Percentiles rank a stretch among this genome's conserved stretches.
These are phyloP conservation scores for Dasysyrphus albostriatus DNA, from an alignment of 2,888 invertebrate species.

Conservation along the genomic window DNA sequence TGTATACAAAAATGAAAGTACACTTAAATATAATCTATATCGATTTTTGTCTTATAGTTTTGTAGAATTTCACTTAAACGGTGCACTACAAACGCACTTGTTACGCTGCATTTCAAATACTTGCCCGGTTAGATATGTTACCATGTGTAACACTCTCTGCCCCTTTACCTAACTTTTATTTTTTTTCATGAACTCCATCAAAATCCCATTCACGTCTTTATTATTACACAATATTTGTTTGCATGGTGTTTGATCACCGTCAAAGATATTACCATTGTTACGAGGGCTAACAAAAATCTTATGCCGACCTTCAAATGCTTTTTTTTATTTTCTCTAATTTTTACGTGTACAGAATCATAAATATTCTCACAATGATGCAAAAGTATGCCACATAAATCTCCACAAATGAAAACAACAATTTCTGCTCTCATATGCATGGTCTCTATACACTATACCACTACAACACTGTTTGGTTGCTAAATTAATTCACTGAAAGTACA, in stretches of 20 bases:
- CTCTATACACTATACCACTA: not conserved
- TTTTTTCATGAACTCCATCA: not conserved
- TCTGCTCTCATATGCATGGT: slow-evolving; percentile 4
- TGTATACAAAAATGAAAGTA: too few relatives aligned
- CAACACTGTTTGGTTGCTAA: not conserved
- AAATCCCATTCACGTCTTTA: not conserved
- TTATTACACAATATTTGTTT: not conserved
- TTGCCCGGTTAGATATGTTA: not conserved
- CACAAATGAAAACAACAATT: not conserved
- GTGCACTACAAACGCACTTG: not conserved
- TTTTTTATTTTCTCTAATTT: not conserved
- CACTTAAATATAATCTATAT: too few relatives aligned
- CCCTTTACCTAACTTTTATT: not conserved
- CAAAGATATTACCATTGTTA: slow-evolving; percentile 10
- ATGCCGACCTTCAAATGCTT: slow-evolving; percentile 5
- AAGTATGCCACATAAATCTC: slow-evolving; percentile 26
- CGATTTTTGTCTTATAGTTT: too few relatives aligned
- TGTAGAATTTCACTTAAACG: too few relatives aligned
- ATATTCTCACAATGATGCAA: slow-evolving; percentile 26
- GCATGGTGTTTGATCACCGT: not conserved
- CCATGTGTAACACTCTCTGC: not conserved
- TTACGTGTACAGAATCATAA: slow-evolving; percentile 31
- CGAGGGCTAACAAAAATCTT: slow-evolving; percentile 3
- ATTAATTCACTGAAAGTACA: slow-evolving; percentile 5
- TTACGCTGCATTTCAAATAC: not conserved